Conservation (phyloP, 2,797 vertebrate species). For the Takifugu rubripes region DNA sequence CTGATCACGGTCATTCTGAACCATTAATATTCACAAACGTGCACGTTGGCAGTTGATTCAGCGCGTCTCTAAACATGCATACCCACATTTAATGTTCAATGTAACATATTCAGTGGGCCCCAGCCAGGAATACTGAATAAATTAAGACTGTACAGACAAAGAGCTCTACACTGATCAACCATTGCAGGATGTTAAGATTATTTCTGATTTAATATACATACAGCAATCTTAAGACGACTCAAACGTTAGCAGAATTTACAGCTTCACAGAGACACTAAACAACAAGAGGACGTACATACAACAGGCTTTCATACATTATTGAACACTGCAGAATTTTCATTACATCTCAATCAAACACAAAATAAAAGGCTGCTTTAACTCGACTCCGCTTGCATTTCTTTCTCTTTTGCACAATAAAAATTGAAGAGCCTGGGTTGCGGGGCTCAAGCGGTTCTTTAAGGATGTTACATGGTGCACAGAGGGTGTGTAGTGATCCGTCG, state of each 20-base stretch:
- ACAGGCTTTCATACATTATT: constrained; percentile 42
- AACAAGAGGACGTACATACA: constrained; percentile 41
- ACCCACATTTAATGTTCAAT: constrained; percentile 39
- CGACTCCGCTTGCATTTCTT: constrained; percentile 2
- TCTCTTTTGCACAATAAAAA: constrained; percentile 32
- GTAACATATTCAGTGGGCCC: constrained; percentile 28
- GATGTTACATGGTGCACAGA: constrained; percentile 27
- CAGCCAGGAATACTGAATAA: constrained; percentile 66
- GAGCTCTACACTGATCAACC: constrained; percentile 45
- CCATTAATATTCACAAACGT: constrained; percentile 14
- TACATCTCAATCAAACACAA: constrained; percentile 34
- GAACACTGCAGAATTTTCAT: constrained; percentile 31
- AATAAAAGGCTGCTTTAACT: constrained; percentile 38
- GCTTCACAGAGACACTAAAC: constrained; percentile 48
- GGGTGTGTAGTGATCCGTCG: constrained; percentile 16
- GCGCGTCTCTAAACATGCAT: constrained; percentile 52
- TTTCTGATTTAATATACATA: constrained; percentile 35
- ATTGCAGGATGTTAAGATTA: constrained; percentile 30
- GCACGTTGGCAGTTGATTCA: constrained; percentile 4
- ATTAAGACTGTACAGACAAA: constrained; percentile 67
- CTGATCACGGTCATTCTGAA: too few species aligned
- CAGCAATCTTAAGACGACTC: constrained; percentile 31
- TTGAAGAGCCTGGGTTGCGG: constrained; percentile 22
- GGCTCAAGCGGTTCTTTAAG: constrained; percentile 17
- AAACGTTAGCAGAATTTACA: constrained; percentile 57